phyloP scores from a whole-genome alignment of 2,888 invertebrate genomes.

The Pollenia griseotomentosa region DNA sequence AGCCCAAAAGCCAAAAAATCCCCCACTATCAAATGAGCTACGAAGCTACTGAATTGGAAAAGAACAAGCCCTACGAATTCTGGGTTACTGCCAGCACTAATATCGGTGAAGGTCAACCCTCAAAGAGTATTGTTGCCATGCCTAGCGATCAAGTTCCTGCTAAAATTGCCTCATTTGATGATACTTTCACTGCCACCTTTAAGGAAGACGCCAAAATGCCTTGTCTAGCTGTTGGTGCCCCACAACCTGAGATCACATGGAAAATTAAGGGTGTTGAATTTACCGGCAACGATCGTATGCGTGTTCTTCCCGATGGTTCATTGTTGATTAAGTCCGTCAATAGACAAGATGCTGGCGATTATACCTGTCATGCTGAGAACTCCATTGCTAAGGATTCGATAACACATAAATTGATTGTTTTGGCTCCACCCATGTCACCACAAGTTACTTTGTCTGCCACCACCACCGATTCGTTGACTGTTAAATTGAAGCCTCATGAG shows the following conservation, averaged over 20 bases:
- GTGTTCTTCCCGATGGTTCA: conserved; percentile 95
- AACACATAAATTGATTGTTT: conserved; percentile 93
- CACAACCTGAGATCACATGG: conserved; percentile 95
- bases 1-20: conserved; percentile 90
- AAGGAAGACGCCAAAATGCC: conserved; percentile 96
- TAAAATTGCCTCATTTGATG: conserved; percentile 97
- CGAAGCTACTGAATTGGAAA: conserved; percentile 93
- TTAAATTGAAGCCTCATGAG: conserved; percentile 89
- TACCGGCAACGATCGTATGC: conserved; percentile 91
- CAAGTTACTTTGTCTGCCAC: conserved; percentile 90
- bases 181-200: conserved; percentile 95
- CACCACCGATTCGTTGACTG: conserved; percentile 90
- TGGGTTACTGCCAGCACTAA: conserved; percentile 97
- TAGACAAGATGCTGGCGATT: conserved; percentile 96
- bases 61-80: conserved; percentile 94
- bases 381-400: conserved; percentile 96
- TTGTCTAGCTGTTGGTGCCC: conserved; percentile 96
- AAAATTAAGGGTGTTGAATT: conserved; percentile 92
- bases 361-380: conserved; percentile 96
- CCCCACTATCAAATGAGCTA: conserved; percentile 94
- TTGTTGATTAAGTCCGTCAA: conserved; percentile 95
- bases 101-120: conserved; percentile 96
- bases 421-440: conserved; percentile 91
- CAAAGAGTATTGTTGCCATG: conserved; percentile 93
- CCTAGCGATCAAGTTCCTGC: conserved; percentile 93